Base-by-base conservation (phyloP, 1,140 invertebrate genomes). In the Neodiprion fabricii region DNA sequence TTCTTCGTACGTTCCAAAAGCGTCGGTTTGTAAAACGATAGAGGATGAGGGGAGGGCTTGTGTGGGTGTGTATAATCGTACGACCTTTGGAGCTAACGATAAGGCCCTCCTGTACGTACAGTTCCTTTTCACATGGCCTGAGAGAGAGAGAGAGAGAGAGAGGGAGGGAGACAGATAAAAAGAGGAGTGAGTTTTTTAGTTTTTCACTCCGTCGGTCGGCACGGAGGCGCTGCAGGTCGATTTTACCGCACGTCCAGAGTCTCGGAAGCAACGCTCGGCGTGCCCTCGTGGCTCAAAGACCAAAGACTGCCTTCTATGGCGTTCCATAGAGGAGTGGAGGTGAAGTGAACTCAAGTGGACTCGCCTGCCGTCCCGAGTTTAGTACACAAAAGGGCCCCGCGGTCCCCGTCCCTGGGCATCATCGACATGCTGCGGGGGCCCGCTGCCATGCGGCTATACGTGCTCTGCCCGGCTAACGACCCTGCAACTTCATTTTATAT, bases 281-380 rank as follows among this genome's bases (percentile, higher is more conserved):
- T 61, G 53, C 53, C 53, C 53, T 1, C 53, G 53, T 12, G 11
- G 11, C 53, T 14, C 53, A 61, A 61, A 61, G 53, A 61, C 53
- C 8, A 61, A 17, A 61, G 53, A 61, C 53, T 61, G 53, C 11
- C 28, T 40, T 40, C 28, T 40, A 40, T 40, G 28, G 28, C 28
- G 28, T 40, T 61, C 49, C 70, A 28, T 17, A 47, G 28, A 40
- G 5, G 28, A 40, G 28, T 40, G 28, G 28, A 40, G 28, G 28
- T 40, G 28, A 40, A 40, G 69, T 72, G 75, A 79, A 76, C 72
- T 69, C 71, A 71, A 75, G 50, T 53, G 48, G 28, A 40, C 28
- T 40, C 28, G 7, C n/a, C 4, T 1, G n/a, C 67, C 14, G 21
- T 21, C 67, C 40, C 40, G 28, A 40, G 28, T 40, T 40, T 40